Evolutionary conservation across 2,113 vertebrate species (phyloP).

Genomic region (Megalops atlanticus): DNA sequence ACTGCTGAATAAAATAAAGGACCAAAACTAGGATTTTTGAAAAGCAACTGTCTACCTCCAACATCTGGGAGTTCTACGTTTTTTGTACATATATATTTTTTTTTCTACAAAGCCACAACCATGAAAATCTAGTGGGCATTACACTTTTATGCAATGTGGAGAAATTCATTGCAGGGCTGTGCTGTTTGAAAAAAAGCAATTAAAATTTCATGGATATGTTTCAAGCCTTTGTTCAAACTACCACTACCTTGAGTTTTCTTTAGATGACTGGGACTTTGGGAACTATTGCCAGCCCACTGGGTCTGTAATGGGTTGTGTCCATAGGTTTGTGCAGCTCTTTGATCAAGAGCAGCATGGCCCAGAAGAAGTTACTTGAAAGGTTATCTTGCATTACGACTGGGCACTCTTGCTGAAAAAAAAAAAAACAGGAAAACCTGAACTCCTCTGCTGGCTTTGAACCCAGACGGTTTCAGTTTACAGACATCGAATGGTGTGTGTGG

Average conservation of each 20-base stretch:
- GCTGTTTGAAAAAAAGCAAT: constrained; percentile 80
- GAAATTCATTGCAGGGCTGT: constrained; percentile 78
- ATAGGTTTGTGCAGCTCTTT: constrained; percentile 73
- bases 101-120: constrained; percentile 84
- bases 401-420: constrained; percentile 5
- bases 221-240: constrained; percentile 82
- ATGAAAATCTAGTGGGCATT: constrained; percentile 85
- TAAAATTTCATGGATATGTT: constrained; percentile 90
- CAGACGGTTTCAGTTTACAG: not conserved
- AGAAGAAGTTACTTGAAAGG: constrained; percentile 60
- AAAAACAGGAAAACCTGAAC: constrained; percentile 3
- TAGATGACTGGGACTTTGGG: constrained; percentile 72
- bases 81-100: constrained; percentile 80
- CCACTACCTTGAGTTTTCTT: constrained; percentile 82
- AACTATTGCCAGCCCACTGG: constrained; percentile 73
- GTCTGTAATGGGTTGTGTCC: constrained; percentile 80
- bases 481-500: constrained; percentile 39
- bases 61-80: constrained; percentile 90
- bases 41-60: constrained; percentile 97
- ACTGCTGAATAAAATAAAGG: constrained; percentile 99
- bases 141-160: constrained; percentile 80
- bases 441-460: not conserved
- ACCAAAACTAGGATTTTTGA: constrained; percentile 99
- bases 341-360: constrained; percentile 73
- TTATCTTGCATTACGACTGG: constrained; percentile 11